These are phyloP conservation scores for Pantherophis guttatus DNA, from an alignment of 2,113 vertebrate species.

Conservation along the genomic window DNA sequence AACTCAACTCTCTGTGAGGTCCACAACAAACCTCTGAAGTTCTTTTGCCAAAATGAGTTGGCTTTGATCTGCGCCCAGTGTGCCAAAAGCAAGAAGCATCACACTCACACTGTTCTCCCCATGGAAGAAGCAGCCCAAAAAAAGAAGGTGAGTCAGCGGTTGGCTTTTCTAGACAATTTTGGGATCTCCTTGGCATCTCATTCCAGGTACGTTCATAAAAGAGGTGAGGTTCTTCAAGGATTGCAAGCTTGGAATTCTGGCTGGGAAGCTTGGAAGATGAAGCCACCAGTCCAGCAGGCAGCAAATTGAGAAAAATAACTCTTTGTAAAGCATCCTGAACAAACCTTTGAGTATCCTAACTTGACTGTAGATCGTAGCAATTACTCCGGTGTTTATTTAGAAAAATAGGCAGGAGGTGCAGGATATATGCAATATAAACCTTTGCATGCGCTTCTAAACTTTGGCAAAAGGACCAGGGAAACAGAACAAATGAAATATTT, in stretches of 20 bases:
- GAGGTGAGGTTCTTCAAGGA: background rate
- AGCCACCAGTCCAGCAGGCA: background rate
- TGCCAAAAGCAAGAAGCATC: slow-evolving; percentile 42
- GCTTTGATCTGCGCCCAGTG: slow-evolving; percentile 43
- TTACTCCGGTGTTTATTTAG: background rate
- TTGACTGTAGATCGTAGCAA: background rate
- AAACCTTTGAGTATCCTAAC: background rate
- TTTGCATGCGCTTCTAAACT: background rate
- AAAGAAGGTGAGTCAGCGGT: slow-evolving; percentile 39
- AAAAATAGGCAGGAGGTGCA: background rate
- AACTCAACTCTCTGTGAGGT: background rate
- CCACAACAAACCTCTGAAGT: slow-evolving; percentile 56
- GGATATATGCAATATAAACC: background rate
- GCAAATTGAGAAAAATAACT: background rate
- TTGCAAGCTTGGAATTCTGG: background rate
- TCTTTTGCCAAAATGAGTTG: slow-evolving; percentile 58
- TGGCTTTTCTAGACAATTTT: background rate
- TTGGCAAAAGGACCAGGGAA: background rate
- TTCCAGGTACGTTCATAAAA: background rate
- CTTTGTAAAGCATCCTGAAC: background rate
- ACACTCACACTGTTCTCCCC: slow-evolving; percentile 38
- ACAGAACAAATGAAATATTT: background rate
- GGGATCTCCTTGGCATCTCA: background rate
- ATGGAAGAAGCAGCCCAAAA: slow-evolving; percentile 44
- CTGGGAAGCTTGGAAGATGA: background rate